These are phyloP conservation scores for Bucco capensis DNA, from an alignment of 2,113 vertebrate genomes.

Conservation along the genomic window DNA sequence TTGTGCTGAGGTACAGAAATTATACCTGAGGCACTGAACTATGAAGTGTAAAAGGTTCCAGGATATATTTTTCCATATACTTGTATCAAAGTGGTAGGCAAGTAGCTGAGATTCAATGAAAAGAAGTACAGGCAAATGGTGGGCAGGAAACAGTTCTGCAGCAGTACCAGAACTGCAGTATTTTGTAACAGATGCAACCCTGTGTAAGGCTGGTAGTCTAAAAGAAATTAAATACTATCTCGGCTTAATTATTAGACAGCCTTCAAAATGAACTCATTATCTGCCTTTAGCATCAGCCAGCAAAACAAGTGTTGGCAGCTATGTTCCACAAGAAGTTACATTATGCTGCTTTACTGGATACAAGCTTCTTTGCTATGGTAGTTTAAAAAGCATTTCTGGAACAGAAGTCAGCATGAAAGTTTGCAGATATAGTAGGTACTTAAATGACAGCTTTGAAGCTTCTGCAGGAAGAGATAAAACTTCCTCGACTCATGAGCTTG, in stretches of 20 bases:
- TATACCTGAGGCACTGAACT: not conserved
- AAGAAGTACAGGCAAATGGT: not conserved
- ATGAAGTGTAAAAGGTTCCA: not conserved
- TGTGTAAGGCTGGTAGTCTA: not conserved
- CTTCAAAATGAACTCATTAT: not conserved
- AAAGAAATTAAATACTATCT: not conserved
- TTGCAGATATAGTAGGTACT: not conserved
- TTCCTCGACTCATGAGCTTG: not conserved
- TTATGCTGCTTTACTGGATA: not conserved
- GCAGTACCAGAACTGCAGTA: not conserved
- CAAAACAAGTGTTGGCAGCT: not conserved
- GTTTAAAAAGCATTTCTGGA: not conserved
- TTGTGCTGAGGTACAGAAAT: not conserved
- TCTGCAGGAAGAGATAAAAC: not conserved
- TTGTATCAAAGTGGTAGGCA: not conserved
- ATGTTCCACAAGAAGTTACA: not conserved
- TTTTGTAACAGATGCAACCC: not conserved
- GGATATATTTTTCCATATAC: not conserved
- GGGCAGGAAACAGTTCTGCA: not conserved
- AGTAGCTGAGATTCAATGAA: not conserved
- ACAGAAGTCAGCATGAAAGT: not conserved
- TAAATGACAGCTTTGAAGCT: fast-evolving
- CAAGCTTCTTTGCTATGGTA: not conserved
- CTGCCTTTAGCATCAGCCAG: not conserved
- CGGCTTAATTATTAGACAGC: not conserved